phyloP scores from a whole-genome alignment of 2,113 vertebrate species.

The Mustelus asterias region DNA sequence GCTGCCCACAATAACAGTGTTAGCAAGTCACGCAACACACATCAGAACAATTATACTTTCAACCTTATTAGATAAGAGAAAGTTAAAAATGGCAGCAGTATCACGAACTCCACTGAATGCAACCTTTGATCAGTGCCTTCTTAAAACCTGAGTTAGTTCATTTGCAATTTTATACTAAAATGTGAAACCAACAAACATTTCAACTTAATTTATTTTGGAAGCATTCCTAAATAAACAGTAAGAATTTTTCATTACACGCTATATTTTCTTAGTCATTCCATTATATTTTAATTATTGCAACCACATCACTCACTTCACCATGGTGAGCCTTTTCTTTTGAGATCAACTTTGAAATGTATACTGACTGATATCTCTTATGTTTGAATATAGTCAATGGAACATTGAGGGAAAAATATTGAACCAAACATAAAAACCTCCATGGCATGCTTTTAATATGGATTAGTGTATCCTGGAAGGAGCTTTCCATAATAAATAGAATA shows the following conservation, averaged over 20 bases:
- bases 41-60: not conserved
- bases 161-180: not conserved
- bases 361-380: not conserved
- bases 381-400: not conserved
- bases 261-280: not conserved
- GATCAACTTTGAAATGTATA: not conserved
- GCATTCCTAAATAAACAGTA: conserved; percentile 1
- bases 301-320: not conserved
- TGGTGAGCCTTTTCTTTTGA: not conserved
- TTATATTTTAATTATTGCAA: conserved; percentile 5
- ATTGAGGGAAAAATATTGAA: not conserved
- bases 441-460: not conserved
- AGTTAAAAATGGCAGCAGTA: not conserved
- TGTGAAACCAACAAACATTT: not conserved
- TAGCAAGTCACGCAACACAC: not conserved
- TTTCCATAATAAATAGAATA: not conserved
- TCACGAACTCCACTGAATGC: not conserved
- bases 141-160: not conserved
- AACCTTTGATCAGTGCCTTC: not conserved
- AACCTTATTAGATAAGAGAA: not conserved
- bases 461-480: not conserved
- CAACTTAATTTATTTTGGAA: not conserved
- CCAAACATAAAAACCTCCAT: not conserved
- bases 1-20: not conserved
- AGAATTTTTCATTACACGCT: not conserved